Conservation (phyloP, 1,140 invertebrate genomes). For the Drosophila setifemur region DNA sequence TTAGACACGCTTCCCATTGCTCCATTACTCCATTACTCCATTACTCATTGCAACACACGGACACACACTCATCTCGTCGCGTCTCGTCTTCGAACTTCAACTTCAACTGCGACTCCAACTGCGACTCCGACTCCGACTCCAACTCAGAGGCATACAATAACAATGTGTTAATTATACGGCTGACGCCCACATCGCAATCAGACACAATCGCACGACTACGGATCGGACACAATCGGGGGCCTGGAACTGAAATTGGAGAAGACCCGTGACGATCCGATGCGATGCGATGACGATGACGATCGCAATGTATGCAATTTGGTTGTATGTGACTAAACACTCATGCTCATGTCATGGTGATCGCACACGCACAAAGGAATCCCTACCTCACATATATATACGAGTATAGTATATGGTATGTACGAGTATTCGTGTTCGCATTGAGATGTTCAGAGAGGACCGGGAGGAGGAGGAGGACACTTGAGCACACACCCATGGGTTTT, state of each 20-base stretch:
- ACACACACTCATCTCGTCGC: no score
- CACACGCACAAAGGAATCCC: background rate
- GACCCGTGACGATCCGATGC: background rate
- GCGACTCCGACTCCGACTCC: no score
- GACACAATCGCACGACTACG: conserved; percentile 1
- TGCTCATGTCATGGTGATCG: conserved; percentile 40
- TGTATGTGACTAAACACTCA: conserved; percentile 39
- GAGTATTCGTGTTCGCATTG: background rate
- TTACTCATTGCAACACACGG: conserved; percentile 31
- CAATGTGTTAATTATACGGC: conserved; percentile 49
- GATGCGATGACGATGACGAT: conserved; percentile 11
- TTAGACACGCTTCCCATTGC: conserved; percentile 48
- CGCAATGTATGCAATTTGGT: conserved; percentile 46
- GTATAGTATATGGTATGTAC: background rate
- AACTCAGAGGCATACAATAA: conserved; percentile 15
- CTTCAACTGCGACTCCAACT: no score
- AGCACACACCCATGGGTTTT: conserved; percentile 13
- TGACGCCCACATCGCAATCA: conserved; percentile 36
- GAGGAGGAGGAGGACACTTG: conserved; percentile 8
- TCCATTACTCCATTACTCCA: conserved; percentile 48
- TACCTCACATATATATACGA: background rate
- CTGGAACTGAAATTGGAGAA: conserved; percentile 31
- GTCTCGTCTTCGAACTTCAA: no score
- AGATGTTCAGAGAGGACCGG: no score
- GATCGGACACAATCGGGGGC: conserved; percentile 25